Evolutionary conservation across 2,797 vertebrate species (phyloP).

Genomic region (Dermochelys coriacea): DNA sequence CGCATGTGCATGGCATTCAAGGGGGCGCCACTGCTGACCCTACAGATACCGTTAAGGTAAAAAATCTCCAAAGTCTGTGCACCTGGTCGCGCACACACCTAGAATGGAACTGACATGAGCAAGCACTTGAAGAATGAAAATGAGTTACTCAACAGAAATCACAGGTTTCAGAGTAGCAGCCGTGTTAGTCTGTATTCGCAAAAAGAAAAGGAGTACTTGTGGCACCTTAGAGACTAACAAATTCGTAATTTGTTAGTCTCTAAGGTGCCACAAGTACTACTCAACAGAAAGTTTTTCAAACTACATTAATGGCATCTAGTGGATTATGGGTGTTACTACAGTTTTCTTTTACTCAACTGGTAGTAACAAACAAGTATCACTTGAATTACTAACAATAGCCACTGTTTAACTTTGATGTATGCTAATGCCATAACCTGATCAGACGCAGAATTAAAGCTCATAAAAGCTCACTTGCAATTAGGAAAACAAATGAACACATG

Average conservation of each 20-base stretch:
- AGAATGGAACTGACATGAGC: no score
- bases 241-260: no score
- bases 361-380: background rate
- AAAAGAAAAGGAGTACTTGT: no score
- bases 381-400: background rate
- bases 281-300: background rate
- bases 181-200: no score
- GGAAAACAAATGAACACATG: accelerated
- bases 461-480: background rate
- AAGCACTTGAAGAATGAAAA: background rate
- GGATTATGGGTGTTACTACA: background rate
- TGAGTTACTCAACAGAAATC: accelerated
- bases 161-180: no score
- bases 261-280: no score
- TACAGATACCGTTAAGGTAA: no score
- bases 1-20: no score
- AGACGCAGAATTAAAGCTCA: background rate
- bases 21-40: no score
- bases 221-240: no score
- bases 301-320: background rate
- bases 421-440: background rate
- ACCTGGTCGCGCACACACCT: no score
- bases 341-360: background rate
- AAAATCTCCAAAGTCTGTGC: no score
- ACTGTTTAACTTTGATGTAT: background rate